These are phyloP conservation scores for Formica aserva DNA, from an alignment of 2,888 invertebrate species.

Conservation along the genomic window DNA sequence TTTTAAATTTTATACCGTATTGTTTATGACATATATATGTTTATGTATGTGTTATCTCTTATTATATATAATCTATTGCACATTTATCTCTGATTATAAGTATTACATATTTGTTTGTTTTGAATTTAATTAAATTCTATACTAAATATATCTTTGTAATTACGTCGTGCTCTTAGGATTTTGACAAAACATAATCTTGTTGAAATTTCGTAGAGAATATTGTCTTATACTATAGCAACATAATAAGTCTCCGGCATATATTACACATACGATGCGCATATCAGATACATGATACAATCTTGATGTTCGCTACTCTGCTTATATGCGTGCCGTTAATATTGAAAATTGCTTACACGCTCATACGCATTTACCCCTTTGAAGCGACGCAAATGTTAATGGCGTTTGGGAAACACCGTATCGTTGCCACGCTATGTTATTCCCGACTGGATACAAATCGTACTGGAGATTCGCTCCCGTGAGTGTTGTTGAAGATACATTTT, in stretches of 20 bases:
- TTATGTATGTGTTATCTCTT: background rate
- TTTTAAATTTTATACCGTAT: background rate
- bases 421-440: background rate
- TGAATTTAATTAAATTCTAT: background rate
- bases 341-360: constrained; percentile 22
- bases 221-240: background rate
- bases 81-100: background rate
- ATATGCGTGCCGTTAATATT: constrained; percentile 15
- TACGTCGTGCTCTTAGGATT: background rate
- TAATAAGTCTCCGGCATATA: background rate
- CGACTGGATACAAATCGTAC: background rate
- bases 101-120: background rate
- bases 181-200: constrained; percentile 1
- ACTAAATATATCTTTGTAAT: background rate
- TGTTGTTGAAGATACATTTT: constrained; percentile 20
- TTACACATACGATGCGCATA: background rate
- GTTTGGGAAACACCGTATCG: background rate
- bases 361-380: background rate
- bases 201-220: background rate
- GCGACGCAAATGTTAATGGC: background rate
- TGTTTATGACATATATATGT: background rate
- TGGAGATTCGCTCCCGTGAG: background rate
- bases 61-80: background rate
- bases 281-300: background rate
- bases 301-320: constrained; percentile 1